Base-by-base conservation (phyloP, 92 coral and sea anemone species). In the Epizoanthus rinbou region DNA sequence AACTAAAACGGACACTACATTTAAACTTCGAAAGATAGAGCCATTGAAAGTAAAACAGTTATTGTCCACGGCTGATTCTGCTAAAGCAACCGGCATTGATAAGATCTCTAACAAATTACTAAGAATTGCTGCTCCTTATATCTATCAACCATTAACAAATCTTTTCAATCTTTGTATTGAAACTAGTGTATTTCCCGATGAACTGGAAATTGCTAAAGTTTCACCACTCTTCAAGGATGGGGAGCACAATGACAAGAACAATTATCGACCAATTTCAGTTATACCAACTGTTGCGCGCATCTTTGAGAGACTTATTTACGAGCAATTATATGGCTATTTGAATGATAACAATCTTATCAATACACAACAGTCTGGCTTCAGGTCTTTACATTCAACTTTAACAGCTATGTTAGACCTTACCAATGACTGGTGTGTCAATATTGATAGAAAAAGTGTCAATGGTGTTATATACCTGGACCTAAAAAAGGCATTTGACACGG, bases 391-490 rank as follows among this genome's bases (percentile, higher is more conserved):
- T 45, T 73, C 79, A 28, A 73, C 79, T 41, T 19, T 58, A 28
- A 73, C 79, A 18, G 62, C 62, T 39, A 73, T 43, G 62, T 73
- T 73, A 13, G 79, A 73, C 28, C 79, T 73, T 16, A 37, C 79
- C n/a, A 73, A 73, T 73, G 79, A 73, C 15, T 73, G 79, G 79
- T 25, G 79, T 45, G 47, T 73, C 79, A 73, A 73, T 58, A 73
- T 73, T 73, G 79, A 73, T 58, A 73, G 62, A 37, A 73, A 73
- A n/a, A 28, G 43, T 35, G 21, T 73, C 6, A 73, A 73, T 37
- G 78, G 79, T 18, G 28, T 31, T 58, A 41, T 73, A 45, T 73
- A 41, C 45, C 62, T 43, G 24, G 79, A 73, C 5, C 62, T 73
- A 3, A 73, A 73, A 47, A 47, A 47, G 54, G 54, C 54, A 47